Percentiles rank a stretch among this genome's conserved stretches.
phyloP scores from a whole-genome alignment of 1,140 invertebrate genomes.

The Artemia franciscana region DNA sequence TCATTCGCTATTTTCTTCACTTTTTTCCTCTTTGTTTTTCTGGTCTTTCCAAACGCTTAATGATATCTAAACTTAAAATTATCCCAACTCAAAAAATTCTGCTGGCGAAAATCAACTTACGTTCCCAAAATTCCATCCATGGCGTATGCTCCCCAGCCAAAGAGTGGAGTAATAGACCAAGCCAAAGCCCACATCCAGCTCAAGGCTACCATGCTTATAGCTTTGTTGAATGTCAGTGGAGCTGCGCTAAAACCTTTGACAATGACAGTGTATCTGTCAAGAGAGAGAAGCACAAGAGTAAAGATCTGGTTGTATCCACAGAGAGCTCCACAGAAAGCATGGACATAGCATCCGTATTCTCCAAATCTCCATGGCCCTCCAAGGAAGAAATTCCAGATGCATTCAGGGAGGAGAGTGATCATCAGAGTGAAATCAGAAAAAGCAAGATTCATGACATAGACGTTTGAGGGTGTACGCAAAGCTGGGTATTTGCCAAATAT shows the following conservation, averaged over 20 bases:
- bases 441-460: conserved; percentile 24
- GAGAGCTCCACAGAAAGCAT: conserved; percentile 13
- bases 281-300: conserved; percentile 17
- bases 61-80: too few species aligned
- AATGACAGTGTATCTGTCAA: conserved; percentile 19
- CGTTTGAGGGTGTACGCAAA: conserved; percentile 23
- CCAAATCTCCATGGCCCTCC: conserved; percentile 11
- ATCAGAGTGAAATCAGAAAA: conserved; percentile 19
- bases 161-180: conserved; percentile 15
- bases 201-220: conserved; percentile 13
- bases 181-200: conserved; percentile 15
- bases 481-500: conserved; percentile 11
- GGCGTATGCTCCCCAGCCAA: conserved; percentile 15
- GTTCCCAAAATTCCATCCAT: background rate
- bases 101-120: background rate
- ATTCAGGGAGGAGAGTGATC: conserved; percentile 14
- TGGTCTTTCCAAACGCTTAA: too few species aligned
- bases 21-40: too few species aligned
- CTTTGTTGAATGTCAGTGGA: conserved; percentile 14
- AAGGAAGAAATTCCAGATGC: conserved; percentile 14
- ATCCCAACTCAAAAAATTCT: too few species aligned
- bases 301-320: conserved; percentile 16
- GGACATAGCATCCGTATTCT: conserved; percentile 7
- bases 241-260: conserved; percentile 16
- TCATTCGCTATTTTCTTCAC: too few species aligned